A percentile compares a stretch with the other conserved stretches of the same genome.
phyloP scores from a whole-genome alignment of 2,797 vertebrate genomes.

The Argyrosomus regius region DNA sequence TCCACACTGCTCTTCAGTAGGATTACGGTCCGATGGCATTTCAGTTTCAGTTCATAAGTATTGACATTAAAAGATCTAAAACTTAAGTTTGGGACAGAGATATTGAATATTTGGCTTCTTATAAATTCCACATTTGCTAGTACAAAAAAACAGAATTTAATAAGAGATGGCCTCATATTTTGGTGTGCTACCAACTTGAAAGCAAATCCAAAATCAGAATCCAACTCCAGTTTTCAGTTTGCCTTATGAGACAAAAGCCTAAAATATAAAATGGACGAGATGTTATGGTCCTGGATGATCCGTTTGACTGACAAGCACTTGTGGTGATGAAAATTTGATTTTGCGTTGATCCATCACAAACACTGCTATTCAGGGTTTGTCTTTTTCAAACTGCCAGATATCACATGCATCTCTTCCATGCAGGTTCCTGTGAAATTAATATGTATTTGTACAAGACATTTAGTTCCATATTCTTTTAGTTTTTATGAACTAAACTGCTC shows the following conservation, averaged over 20 bases:
- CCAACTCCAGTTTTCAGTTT: constrained; percentile 15
- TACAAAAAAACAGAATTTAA: neutral
- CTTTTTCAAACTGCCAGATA: neutral
- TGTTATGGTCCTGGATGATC: neutral
- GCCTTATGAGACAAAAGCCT: constrained; percentile 2
- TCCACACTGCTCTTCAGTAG: neutral
- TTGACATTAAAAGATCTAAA: neutral
- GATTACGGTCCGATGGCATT: neutral
- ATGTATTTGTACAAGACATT: neutral
- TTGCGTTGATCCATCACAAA: neutral
- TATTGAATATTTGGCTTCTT: neutral
- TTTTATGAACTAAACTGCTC: neutral
- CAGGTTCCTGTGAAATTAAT: neutral
- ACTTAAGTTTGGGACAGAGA: neutral
- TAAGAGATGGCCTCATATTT: too few relatives aligned
- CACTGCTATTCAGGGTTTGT: neutral
- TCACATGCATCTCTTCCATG: neutral
- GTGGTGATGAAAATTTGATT: neutral
- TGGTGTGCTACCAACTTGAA: neutral
- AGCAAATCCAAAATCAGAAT: constrained; percentile 21
- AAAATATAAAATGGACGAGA: neutral
- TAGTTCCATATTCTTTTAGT: neutral
- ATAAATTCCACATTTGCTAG: neutral
- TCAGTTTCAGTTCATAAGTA: neutral
- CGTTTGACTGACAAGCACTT: constrained; percentile 7